Base-by-base conservation (phyloP, 2,797 vertebrate genomes). In the Poecilia velifera region DNA sequence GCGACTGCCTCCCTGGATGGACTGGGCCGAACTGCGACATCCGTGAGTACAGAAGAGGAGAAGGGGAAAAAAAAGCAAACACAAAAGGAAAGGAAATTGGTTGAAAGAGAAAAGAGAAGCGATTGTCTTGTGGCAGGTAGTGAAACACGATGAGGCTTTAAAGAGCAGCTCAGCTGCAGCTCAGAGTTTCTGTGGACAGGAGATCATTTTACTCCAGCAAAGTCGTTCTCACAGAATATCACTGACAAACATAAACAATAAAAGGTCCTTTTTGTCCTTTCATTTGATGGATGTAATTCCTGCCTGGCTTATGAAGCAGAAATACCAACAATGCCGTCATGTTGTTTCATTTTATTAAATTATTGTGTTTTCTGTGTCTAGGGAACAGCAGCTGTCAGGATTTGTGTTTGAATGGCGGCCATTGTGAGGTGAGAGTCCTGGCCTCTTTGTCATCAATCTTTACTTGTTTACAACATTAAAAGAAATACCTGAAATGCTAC, bases 1-100 rank as follows among this genome's bases (percentile, higher is more conserved):
- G 96, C 10, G 94, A 96, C 88, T 97, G 96, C 82, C 92, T 95
- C 57, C 94, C 94, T 43, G 95, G 95, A 74, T 97, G 96, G 96
- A 92, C 82, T 0, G 96, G 96, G 51, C 82, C 90, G 5, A 96
- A 94, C 88, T 97, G 96, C 90, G 95, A 95, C 84, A 93, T 94
- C 86, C 91, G 96, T 96, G 89, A 96, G 96, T 93, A 82, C 77
- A 3, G 80, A 79, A 76, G 70, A 51, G 70, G 39, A 53, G 43
- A 22, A 57, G 46, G 13, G 53, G 49, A 64, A 47, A 16, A 16
- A 59, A 64, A 68, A 47, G 68, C 57, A 20, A 72, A 68, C 31
- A 74, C 6, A 0, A 55, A 53, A 43, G 47, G 34, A 72, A 55
- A 46, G 34, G 41, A 75, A 53, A 70, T 6, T 28, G 72, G 51